These are phyloP conservation scores for Ceramica pisi DNA, from an alignment of 2,888 invertebrate genomes.

Conservation along the genomic window DNA sequence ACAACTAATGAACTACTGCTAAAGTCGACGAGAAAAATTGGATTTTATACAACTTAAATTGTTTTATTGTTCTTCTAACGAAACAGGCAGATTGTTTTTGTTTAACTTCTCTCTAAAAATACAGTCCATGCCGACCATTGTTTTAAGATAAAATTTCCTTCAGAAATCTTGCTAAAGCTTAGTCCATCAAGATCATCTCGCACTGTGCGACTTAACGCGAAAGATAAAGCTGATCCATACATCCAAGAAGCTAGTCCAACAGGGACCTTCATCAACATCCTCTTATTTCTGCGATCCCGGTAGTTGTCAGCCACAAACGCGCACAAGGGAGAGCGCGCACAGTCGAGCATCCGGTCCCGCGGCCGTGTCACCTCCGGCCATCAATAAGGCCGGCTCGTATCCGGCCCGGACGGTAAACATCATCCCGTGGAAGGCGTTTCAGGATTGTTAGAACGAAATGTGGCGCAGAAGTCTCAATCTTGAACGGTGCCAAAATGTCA, in stretches of 20 bases:
- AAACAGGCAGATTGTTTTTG: background rate
- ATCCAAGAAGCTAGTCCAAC: constrained; percentile 23
- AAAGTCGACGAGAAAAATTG: constrained; percentile 17
- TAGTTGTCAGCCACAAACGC: constrained; percentile 63
- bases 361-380: constrained; percentile 67
- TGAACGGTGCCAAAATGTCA: background rate
- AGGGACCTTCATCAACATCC: constrained; percentile 52
- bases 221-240: constrained; percentile 10
- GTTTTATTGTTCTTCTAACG: constrained; percentile 21
- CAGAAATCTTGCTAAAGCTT: background rate
- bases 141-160: background rate
- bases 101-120: background rate
- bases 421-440: constrained; percentile 36
- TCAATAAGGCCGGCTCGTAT: constrained; percentile 65
- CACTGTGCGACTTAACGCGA: background rate
- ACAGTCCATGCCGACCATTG: background rate
- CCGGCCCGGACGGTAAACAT: constrained; percentile 64
- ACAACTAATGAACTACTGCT: constrained; percentile 40
- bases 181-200: background rate
- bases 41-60: constrained; percentile 28
- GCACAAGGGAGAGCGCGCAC: constrained; percentile 60
- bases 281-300: constrained; percentile 57
- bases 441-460: constrained; percentile 10
- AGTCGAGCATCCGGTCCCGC: constrained; percentile 61
- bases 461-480: constrained; percentile 11